Evolutionary conservation across 2,113 vertebrate genomes (phyloP), one percentile per base, ranked within the genome.

Genomic region (Peromyscus leucopus): DNA sequence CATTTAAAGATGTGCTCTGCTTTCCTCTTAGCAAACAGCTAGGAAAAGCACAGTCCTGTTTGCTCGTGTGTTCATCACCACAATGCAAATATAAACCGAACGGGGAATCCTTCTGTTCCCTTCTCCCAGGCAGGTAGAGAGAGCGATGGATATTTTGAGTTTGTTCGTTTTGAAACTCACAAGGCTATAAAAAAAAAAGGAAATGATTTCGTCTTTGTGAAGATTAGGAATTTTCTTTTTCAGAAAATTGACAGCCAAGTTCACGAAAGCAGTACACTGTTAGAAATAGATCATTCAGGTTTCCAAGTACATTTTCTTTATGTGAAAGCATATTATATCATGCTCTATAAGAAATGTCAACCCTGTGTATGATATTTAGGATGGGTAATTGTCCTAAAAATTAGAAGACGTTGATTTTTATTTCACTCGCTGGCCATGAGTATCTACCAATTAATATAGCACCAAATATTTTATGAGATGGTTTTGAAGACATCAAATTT

Each of bases 181-280:
- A 67, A 3, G 79, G 33, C 24, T 89, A 74, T 26, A 10, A 0
- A 21, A 76, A 42, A 85, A 55, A 85, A 55, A 46, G 86, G 65
- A 95, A 63, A 78, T 80, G 26, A 76, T 55, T 93, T 88, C 4
- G 0, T 26, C 42, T 5, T 79, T 39, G 87, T 21, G n/a, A 82
- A 82, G 26, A 85, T 59, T 31, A 80, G 48, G 36, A 95, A 63
- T 31, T n/a, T 93, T 42, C 42, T 42, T 89, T 88, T 89, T 42
- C 31, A n/a, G n/a, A 91, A 97, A 93, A 33, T 80, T 94, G 86
- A 36, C 24, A 95, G 28, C 67, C 19, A 75, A 22, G 72, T 93
- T 97, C 17, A 67, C 9, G 39, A n/a, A 86, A 46, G 6, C 65
- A 55, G n/a, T 72, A 48, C 80, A 87, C 94, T 90, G 36, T 10